Evolutionary conservation across 1,140 invertebrate genomes (phyloP), one percentile per base, ranked within the genome.

Genomic region (Panonychus citri): DNA sequence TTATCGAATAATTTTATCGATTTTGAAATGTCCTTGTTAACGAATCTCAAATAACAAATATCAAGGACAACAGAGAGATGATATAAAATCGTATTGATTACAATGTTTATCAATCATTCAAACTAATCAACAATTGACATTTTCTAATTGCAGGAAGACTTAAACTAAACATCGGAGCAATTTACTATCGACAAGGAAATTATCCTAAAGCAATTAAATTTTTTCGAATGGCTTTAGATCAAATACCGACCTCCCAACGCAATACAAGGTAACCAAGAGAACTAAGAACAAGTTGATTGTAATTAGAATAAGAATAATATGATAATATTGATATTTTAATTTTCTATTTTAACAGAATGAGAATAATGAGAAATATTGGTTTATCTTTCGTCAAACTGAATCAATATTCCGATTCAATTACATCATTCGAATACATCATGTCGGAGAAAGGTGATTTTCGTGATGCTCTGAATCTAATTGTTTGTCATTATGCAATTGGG

Each of bases 301-400:
- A n/a, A n/a, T n/a, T n/a, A n/a, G n/a, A n/a, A n/a, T n/a, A n/a
- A n/a, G n/a, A n/a, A n/a, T n/a, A n/a, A 30, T 39, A 15, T 19
- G 12, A 8, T 26, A 26, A 54, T 54, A 24, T 39, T 39, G 15
- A 21, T 34, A 19, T n/a, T 3, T 24, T 4, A 24, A 3, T 27
- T 27, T 27, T 46, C 13, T 59, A 63, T 70, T 66, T 52, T 61
- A 89, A 5, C 30, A 34, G 87, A 65, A 82, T 91, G 60, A 94
- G 93, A 73, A 91, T 98, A 54, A 93, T 93, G 80, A 89, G 96
- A 69, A 99, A 99, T 65, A 97, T 98, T 67, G 94, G 88, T 0
- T 79, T 96, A 57, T 74, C 94, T 12, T 85, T 96, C 68, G 82
- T 98, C 0, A 83, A 85, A 67, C 85, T 97, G 81, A 87, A 85